Evolutionary conservation across 2,797 vertebrate species (phyloP).

Genomic region (Nyctalus aviator): DNA sequence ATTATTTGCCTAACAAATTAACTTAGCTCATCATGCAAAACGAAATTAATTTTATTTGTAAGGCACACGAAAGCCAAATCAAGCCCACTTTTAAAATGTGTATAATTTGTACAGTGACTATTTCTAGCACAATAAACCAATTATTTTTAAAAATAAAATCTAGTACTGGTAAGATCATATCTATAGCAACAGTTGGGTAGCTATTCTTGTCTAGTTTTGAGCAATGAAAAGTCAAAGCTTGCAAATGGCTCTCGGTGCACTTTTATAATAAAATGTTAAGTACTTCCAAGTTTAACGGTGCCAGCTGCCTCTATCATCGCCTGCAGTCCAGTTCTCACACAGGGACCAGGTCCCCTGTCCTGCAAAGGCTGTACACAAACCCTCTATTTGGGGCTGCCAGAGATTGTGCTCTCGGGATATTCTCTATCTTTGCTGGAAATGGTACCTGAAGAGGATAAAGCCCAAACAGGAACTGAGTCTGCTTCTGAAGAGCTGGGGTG

Average conservation of each 20-base stretch:
- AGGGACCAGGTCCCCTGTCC: rapidly evolving
- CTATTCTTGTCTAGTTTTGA: background rate
- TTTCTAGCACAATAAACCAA: slow-evolving; percentile 62
- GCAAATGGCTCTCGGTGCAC: background rate
- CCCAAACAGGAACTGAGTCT: background rate
- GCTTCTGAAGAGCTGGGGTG: background rate
- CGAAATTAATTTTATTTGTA: slow-evolving; percentile 56
- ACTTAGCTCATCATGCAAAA: slow-evolving; percentile 29
- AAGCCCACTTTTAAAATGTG: slow-evolving; percentile 17
- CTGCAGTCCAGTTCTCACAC: background rate
- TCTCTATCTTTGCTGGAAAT: too few relatives aligned
- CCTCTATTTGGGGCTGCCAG: background rate
- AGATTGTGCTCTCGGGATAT: background rate
- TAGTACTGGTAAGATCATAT: background rate
- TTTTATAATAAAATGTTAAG: background rate
- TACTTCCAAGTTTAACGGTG: rapidly evolving
- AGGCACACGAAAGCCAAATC: background rate
- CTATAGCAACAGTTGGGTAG: slow-evolving; percentile 16
- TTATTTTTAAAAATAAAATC: slow-evolving; percentile 46
- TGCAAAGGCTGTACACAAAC: too few relatives aligned
- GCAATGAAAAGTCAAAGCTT: background rate
- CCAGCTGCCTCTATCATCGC: rapidly evolving
- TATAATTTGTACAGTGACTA: background rate
- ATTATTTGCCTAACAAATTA: slow-evolving; percentile 54
- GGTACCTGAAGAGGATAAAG: background rate